Evolutionary conservation across 2,797 vertebrate genomes (phyloP), one percentile per base, ranked within the genome.

Genomic region (Cyprinella venusta): DNA sequence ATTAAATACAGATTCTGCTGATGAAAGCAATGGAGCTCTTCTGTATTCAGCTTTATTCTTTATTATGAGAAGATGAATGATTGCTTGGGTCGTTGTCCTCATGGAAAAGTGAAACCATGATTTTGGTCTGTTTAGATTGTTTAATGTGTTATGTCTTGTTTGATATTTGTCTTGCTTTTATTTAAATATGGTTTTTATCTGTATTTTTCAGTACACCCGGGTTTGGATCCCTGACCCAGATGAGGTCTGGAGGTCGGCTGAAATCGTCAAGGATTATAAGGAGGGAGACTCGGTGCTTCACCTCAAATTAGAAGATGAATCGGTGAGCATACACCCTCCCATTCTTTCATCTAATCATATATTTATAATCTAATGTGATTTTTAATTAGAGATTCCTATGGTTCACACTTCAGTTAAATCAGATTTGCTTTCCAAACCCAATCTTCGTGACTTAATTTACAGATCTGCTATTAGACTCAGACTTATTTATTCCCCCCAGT

Each of bases 181-280:
- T 40, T 26, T 63, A 76, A 76, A 40, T 7, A 12, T 45, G 8
- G 1, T 65, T 50, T 83, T 42, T 30, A 19, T 80, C 21, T 87
- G 79, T 81, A 65, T 83, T 45, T 45, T 82, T 69, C 91, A 99
- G 98, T 94, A 91, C 87, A 97, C 97, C 0, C 94, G 94, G 90
- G 97, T 99, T 86, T 99, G 97, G 98, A 97, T 99, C 91, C 96
- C 98, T 12, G 96, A 99, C 89, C 91, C 94, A 0, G 95, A 97
- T 0, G 96, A 99, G 10, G 97, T 99, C 21, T 99, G 98, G 98
- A 94, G 85, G 85, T 93, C 96, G 0, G 98, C 96, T 8, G 98
- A 98, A 90, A 95, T 99, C 87, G 92, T 87, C 89, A 94, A 92
- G 91, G 96, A 98, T 90, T 99, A 97, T 88, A 96, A 95, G 87